A percentile compares a stretch with the other conserved stretches of the same genome.
phyloP scores from a whole-genome alignment of 2,113 vertebrate genomes.

The chimpanzee (Pan troglodytes) region DNA sequence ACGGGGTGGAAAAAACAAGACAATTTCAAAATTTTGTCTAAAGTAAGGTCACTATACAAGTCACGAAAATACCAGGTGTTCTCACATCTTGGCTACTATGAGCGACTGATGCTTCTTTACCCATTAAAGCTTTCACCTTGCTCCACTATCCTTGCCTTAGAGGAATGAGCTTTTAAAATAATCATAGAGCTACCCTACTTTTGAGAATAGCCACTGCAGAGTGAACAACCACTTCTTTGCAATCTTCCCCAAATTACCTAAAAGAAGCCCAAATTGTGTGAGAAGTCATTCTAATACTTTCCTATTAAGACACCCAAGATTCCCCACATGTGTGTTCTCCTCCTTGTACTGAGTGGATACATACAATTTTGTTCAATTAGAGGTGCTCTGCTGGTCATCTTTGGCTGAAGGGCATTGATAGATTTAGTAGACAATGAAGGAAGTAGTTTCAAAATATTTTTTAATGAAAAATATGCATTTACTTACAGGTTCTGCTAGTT shows the following conservation, averaged over 20 bases:
- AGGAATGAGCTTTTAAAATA: neutral
- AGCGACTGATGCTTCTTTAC: neutral
- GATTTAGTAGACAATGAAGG: neutral
- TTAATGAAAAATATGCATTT: neutral
- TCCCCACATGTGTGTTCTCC: neutral
- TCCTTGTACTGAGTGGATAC: neutral
- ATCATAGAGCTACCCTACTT: rapidly evolving
- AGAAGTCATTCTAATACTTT: neutral
- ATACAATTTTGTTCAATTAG: neutral
- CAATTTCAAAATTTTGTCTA: neutral
- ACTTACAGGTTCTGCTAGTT: constrained; percentile 66
- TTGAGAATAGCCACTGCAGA: neutral
- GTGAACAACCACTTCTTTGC: neutral
- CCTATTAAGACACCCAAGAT: neutral
- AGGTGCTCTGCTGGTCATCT: neutral
- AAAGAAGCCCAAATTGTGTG: neutral
- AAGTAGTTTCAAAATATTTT: neutral
- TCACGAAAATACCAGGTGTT: neutral
- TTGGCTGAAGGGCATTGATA: neutral
- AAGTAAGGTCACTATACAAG: neutral
- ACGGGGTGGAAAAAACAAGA: neutral
- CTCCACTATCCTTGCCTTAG: neutral
- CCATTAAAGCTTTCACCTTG: neutral
- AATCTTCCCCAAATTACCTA: neutral
- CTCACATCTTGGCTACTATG: neutral